A percentile compares a stretch with the other conserved stretches of the same genome.
Conservation (phyloP, 1,140 invertebrate genomes). For the Lethocerus indicus region DNA sequence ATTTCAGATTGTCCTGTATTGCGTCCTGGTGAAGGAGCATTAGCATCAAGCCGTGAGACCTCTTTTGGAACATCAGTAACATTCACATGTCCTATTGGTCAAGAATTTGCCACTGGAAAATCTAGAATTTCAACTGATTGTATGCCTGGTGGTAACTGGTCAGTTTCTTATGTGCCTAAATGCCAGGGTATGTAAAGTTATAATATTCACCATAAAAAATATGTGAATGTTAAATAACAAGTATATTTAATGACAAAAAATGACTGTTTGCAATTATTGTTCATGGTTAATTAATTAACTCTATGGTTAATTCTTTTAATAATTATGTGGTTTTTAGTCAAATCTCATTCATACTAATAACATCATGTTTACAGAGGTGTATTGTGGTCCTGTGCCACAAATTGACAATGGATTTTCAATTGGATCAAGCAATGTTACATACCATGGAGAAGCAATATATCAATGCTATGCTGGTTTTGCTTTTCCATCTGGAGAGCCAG, state of each 20-base stretch:
- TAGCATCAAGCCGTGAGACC: conserved; percentile 80
- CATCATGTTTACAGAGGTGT: conserved; percentile 53
- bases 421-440: conserved; percentile 87
- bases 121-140: conserved; percentile 69
- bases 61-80: conserved; percentile 79
- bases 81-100: conserved; percentile 82
- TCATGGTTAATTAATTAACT: too few species aligned
- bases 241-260: not conserved
- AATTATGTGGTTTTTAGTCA: not conserved
- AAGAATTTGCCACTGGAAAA: conserved; percentile 87
- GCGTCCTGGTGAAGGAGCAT: conserved; percentile 64
- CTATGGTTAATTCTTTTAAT: too few species aligned
- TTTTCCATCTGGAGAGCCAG: conserved; percentile 70
- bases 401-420: conserved; percentile 95
- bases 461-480: conserved; percentile 94
- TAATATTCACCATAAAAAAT: not conserved
- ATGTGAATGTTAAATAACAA: too few species aligned
- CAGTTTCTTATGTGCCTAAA: conserved; percentile 75
- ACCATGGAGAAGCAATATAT: conserved; percentile 80
- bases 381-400: conserved; percentile 92
- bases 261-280: not conserved
- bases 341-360: not conserved
- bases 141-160: conserved; percentile 82
- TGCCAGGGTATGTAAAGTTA: conserved; percentile 53
- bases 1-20: conserved; percentile 71